phyloP scores from a whole-genome alignment of 2,797 vertebrate species.

The Galago senegalensis region DNA sequence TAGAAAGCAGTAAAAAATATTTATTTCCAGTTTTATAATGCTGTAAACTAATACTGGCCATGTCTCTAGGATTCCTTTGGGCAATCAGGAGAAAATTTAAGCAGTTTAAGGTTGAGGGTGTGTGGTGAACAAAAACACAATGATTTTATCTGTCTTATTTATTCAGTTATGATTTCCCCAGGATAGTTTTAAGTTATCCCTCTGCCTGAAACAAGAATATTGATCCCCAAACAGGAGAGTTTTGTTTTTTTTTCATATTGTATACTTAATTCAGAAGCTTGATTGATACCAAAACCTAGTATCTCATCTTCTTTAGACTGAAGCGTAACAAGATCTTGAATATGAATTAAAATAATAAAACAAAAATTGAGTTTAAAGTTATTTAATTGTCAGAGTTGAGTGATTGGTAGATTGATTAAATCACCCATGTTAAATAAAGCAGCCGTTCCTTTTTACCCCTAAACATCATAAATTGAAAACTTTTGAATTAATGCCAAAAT shows the following conservation, averaged over 20 bases:
- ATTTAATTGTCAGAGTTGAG: background rate
- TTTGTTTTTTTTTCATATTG: slow-evolving; percentile 14
- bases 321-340: background rate
- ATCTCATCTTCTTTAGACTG: background rate
- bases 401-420: slow-evolving; percentile 38
- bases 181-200: slow-evolving; percentile 44
- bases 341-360: slow-evolving; percentile 60
- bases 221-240: background rate
- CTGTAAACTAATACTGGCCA: background rate
- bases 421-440: background rate
- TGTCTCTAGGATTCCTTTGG: background rate
- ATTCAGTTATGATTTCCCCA: background rate
- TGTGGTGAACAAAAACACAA: background rate
- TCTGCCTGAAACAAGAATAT: slow-evolving; percentile 37
- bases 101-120: background rate
- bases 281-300: slow-evolving; percentile 34
- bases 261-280: slow-evolving; percentile 31
- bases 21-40: slow-evolving; percentile 52
- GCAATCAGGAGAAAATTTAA: slow-evolving; percentile 11
- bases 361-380: slow-evolving; percentile 67
- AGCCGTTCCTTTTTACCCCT: background rate
- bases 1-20: background rate
- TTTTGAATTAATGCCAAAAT: slow-evolving; percentile 58
- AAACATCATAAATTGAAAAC: slow-evolving; percentile 44
- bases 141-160: slow-evolving; percentile 36